Base-by-base conservation (phyloP, 2,888 invertebrate genomes). In the Cloeon dipterum region DNA sequence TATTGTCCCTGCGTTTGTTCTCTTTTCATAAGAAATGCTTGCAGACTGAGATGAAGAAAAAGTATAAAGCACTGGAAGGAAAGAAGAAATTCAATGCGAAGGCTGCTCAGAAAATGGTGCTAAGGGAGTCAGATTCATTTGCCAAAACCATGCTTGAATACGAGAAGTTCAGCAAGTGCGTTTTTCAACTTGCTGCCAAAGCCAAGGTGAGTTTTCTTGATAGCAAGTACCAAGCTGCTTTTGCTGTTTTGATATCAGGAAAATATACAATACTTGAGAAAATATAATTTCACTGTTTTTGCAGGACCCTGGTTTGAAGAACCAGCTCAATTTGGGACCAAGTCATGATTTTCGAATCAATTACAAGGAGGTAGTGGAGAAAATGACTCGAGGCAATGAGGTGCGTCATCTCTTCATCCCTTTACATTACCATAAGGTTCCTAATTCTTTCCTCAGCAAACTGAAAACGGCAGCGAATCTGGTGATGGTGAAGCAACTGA, bases 201-300 rank as follows among this genome's bases (percentile, higher is more conserved):
- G 66, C 66, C 2, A 65, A 66, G 52, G 66, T 69, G 35, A 10
- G n/a, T n/a, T n/a, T n/a, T n/a, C n/a, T n/a, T n/a, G n/a, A n/a
- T n/a, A n/a, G n/a, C n/a, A n/a, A n/a, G n/a, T n/a, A n/a, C n/a
- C n/a, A n/a, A n/a, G n/a, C n/a, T n/a, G n/a, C n/a, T n/a, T n/a
- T n/a, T n/a, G n/a, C n/a, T n/a, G n/a, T n/a, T n/a, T n/a, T n/a
- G n/a, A n/a, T n/a, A n/a, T n/a, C n/a, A n/a, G n/a, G n/a, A n/a
- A n/a, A n/a, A n/a, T n/a, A n/a, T n/a, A n/a, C n/a, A n/a, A n/a
- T n/a, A n/a, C n/a, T n/a, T n/a, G n/a, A n/a, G n/a, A n/a, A n/a
- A n/a, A n/a, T n/a, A n/a, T n/a, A n/a, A n/a, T n/a, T n/a, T n/a
- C n/a, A n/a, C n/a, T n/a, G n/a, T n/a, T n/a, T n/a, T n/a, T 29